Base-by-base conservation (phyloP, 2,797 vertebrate genomes). In the Hippocampus kuda region DNA sequence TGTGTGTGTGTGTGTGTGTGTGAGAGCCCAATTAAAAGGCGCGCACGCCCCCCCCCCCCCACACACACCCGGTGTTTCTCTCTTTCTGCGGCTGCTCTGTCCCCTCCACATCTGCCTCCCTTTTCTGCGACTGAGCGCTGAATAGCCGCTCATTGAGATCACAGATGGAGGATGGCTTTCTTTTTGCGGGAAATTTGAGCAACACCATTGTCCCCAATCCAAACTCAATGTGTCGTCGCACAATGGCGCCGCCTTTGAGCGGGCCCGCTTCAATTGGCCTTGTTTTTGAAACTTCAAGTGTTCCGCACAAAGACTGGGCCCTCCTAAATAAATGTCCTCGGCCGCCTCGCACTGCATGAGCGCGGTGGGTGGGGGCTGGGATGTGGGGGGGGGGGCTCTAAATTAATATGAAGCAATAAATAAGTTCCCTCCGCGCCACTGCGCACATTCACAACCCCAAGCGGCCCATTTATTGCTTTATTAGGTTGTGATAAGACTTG, bases 271-370 rank as follows among this genome's bases (percentile, higher is more conserved):
- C 93, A 93, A 94, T 94, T 91, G 92, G 88, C 88, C 92, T 93
- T 95, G 94, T 95, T 95, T 95, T 95, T 95, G 93, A 95, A 95
- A 95, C 93, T 95, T 93, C 92, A 94, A 94, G 93, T 93, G 93
- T 92, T 93, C 87, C 22, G 78, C 88, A 95, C 94, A 96, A 95
- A 94, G 92, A 88, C 79, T 65, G 70, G 90, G 89, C 90, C 87
- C 91, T 93, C 91, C 90, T 91, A 91, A 92, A 94, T 94, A 91
- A 92, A 94, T 94, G 94, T 94, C 93, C 93, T 93, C 92, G 90
- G 90, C 88, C 89, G 81, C 87, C 83, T 84, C 89, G 81, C 87
- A 56, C n/a, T 56, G 53, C 10, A 13, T 24, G 53, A n/a, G 12
- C 84, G 49, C 18, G 7, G 72, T 60, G 74, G 66, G 75, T 91